Conservation (phyloP, 2,888 invertebrate species). For the Ischnura elegans region DNA sequence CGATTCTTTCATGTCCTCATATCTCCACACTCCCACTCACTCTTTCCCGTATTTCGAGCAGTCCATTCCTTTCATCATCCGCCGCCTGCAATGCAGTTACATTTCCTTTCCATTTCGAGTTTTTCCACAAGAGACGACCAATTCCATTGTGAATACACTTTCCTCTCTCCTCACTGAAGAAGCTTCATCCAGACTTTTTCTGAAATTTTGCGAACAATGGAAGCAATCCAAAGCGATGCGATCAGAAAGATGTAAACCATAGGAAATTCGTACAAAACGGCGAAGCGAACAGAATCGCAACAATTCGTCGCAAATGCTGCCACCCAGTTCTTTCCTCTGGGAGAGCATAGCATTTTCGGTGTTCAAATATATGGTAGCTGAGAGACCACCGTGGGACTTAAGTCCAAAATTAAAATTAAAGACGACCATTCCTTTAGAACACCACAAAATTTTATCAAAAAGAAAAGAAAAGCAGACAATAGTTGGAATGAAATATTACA, state of each 20-base stretch:
- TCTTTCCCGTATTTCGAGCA: no score
- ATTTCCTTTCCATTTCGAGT: not conserved
- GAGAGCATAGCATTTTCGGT: not conserved
- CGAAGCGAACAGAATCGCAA: not conserved
- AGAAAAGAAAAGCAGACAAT: no score
- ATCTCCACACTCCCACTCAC: not conserved
- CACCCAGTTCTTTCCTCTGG: not conserved
- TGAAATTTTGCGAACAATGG: not conserved
- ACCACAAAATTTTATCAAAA: no score
- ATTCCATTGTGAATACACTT: not conserved
- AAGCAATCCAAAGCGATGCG: not conserved
- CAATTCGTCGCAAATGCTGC: not conserved
- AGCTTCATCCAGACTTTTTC: not conserved
- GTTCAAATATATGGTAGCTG: no score
- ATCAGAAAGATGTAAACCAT: not conserved
- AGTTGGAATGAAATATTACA: no score
- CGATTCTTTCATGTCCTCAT: not conserved
- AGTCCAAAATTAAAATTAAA: no score
- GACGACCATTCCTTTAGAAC: no score
- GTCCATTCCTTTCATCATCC: not conserved
- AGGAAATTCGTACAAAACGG: not conserved
- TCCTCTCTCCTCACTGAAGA: not conserved
- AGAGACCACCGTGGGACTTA: no score
- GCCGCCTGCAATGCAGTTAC: not conserved
- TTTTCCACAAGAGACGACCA: slow-evolving; percentile 12